phyloP scores from a whole-genome alignment of 1,140 invertebrate species.

The Delia radicum region DNA sequence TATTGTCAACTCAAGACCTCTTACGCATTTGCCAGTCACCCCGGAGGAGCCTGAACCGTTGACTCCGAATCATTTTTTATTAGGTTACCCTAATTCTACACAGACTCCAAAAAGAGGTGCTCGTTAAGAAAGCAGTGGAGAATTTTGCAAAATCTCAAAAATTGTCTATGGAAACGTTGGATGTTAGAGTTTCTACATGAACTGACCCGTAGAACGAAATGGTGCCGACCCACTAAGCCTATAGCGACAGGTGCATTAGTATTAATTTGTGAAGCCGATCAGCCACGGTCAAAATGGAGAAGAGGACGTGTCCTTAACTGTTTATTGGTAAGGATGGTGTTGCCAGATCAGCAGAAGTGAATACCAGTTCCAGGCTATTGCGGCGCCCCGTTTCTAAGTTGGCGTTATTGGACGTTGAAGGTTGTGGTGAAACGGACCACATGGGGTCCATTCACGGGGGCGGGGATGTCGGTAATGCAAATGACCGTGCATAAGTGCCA shows the following conservation, averaged over 20 bases:
- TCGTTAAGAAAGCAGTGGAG: slow-evolving; percentile 26
- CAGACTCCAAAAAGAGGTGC: not conserved
- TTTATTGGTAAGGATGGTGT: slow-evolving; percentile 24
- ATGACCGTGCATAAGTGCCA: not conserved
- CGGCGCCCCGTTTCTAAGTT: slow-evolving; percentile 17
- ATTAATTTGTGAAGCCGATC: slow-evolving; percentile 8
- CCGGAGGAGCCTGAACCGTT: slow-evolving; percentile 34
- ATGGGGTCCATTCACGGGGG: slow-evolving; percentile 14
- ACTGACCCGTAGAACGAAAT: slow-evolving; percentile 23
- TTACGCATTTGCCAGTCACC: slow-evolving; percentile 37
- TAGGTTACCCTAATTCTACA: not conserved
- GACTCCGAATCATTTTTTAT: slow-evolving; percentile 3
- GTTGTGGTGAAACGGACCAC: not conserved
- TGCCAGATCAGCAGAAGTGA: slow-evolving; percentile 2
- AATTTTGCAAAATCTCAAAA: slow-evolving; percentile 14
- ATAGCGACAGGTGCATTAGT: not conserved
- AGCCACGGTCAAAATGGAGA: not conserved
- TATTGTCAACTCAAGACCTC: slow-evolving; percentile 34
- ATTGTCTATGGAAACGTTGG: slow-evolving; percentile 30
- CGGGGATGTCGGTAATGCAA: slow-evolving; percentile 5
- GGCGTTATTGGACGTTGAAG: not conserved
- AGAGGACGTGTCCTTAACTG: not conserved
- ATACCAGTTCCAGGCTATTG: not conserved
- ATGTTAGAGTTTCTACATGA: slow-evolving; percentile 26
- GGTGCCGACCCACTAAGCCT: slow-evolving; percentile 10